phyloP scores from a whole-genome alignment of 1,140 invertebrate genomes.

The Luehdorfia chinensis region DNA sequence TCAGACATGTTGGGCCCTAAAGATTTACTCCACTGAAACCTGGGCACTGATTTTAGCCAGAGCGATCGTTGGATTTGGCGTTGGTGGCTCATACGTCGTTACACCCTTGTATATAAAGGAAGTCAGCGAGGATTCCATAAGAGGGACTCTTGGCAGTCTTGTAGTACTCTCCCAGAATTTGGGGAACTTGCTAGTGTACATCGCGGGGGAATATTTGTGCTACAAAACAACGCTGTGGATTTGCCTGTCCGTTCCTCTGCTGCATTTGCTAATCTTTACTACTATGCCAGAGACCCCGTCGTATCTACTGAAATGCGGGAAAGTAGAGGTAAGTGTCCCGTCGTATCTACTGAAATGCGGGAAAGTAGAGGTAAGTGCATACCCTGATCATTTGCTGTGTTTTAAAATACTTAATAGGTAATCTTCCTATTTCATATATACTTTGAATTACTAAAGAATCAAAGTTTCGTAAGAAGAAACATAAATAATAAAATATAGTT shows the following conservation, averaged over 20 bases:
- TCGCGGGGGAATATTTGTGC: constrained; percentile 56
- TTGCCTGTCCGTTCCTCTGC: constrained; percentile 47
- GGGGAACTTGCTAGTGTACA: constrained; percentile 55
- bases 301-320: constrained; percentile 56
- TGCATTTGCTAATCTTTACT: constrained; percentile 52
- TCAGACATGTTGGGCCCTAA: constrained; percentile 57
- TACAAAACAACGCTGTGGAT: constrained; percentile 58
- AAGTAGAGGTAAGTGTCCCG: constrained; percentile 54
- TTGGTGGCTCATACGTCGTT: constrained; percentile 57
- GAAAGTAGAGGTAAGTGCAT: constrained; percentile 53
- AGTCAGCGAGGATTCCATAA: constrained; percentile 59
- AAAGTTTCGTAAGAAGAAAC: too few species aligned
- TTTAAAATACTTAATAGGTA: too few species aligned
- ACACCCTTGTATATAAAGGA: constrained; percentile 65
- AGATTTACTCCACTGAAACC: constrained; percentile 55
- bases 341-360: constrained; percentile 59
- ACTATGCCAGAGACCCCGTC: constrained; percentile 64
- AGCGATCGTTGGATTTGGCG: constrained; percentile 49
- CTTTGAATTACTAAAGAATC: too few species aligned
- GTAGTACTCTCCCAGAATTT: constrained; percentile 60
- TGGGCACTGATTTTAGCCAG: constrained; percentile 62
- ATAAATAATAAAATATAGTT: too few species aligned
- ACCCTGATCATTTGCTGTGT: too few species aligned
- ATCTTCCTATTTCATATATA: too few species aligned
- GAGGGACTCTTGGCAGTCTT: constrained; percentile 54